Base-by-base conservation (phyloP, 2,113 vertebrate species). In the Lampris incognitus region DNA sequence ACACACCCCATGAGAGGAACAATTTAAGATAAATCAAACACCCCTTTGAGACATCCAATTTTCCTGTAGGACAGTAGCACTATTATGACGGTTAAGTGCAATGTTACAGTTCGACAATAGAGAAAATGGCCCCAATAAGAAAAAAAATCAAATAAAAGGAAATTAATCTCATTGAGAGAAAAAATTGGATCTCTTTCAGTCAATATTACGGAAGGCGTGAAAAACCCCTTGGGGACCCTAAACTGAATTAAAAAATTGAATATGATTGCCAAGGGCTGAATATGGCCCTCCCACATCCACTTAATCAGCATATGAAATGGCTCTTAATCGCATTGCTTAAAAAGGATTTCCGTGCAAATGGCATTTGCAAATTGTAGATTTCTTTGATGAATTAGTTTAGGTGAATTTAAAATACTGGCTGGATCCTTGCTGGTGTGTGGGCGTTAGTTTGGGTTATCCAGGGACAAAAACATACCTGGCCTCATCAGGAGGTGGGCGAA, bases 271-370 rank as follows among this genome's bases (percentile, higher is more conserved):
- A 57, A 58, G 51, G 44, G 11, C 24, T 65, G 11, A 51, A 49
- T 8, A 6, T 52, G n/a, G 55, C 8, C 46, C 5, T 11, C 5
- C 3, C 37, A 57, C 36, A 39, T 41, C 42, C 64, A 51, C 55
- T 49, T 60, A 6, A 66, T 74, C 42, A 65, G 59, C 54, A 50
- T 56, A 55, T 36, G 37, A 67, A 60, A 56, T 8, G 41, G 0
- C 8, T 64, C 9, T 74, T 40, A 56, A 6, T 80, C 54, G 4
- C 13, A 52, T 56, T 85, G 66, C 74, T 77, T 61, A 38, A 64
- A 69, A 13, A 2, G n/a, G 38, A 48, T 60, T 4, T 46, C 44
- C 11, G 3, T 78, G 64, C 54, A 67, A 61, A 70, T 69, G 3
- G 4, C n/a, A 41, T 13, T 41, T 39, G 36, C 59, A 67, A 63